Evolutionary conservation across 2,113 vertebrate genomes (phyloP).

Genomic region (Atherinomorus stipes): DNA sequence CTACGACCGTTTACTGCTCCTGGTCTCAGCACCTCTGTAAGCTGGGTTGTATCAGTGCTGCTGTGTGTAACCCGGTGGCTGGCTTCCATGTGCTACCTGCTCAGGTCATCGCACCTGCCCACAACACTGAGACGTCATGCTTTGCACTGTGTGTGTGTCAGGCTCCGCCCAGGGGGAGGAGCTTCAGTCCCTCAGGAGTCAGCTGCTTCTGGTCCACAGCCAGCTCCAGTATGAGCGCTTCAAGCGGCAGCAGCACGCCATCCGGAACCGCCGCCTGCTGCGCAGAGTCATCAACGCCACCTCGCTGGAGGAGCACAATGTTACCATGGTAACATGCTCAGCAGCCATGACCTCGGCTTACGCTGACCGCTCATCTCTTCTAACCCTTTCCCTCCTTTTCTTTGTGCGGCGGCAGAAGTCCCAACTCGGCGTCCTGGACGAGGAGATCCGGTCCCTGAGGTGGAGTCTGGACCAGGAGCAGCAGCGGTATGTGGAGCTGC

Average conservation of each 20-base stretch:
- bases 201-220: conserved; percentile 91
- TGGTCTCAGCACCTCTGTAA: too few relatives aligned
- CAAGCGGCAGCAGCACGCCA: conserved; percentile 94
- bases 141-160: conserved; percentile 52
- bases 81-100: too few relatives aligned
- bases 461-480: conserved; percentile 92
- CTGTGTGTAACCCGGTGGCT: too few relatives aligned
- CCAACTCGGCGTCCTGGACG: conserved; percentile 90
- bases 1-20: too few relatives aligned
- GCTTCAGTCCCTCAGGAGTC: conserved; percentile 88
- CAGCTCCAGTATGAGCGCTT: conserved; percentile 94
- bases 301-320: conserved; percentile 90
- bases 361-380: too few relatives aligned
- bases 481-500: conserved; percentile 80
- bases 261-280: conserved; percentile 93
- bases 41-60: too few relatives aligned
- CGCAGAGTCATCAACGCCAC: conserved; percentile 90
- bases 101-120: too few relatives aligned
- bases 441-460: conserved; percentile 88
- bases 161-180: conserved; percentile 90
- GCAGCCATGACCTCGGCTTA: background rate
- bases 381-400: background rate
- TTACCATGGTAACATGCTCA: conserved; percentile 89
- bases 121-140: too few relatives aligned
- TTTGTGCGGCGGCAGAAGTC: conserved; percentile 82